Percentiles rank a stretch among this genome's conserved stretches.
These are phyloP conservation scores for Danaus chrysippus DNA, from an alignment of 2,888 invertebrate species.

Conservation along the genomic window DNA sequence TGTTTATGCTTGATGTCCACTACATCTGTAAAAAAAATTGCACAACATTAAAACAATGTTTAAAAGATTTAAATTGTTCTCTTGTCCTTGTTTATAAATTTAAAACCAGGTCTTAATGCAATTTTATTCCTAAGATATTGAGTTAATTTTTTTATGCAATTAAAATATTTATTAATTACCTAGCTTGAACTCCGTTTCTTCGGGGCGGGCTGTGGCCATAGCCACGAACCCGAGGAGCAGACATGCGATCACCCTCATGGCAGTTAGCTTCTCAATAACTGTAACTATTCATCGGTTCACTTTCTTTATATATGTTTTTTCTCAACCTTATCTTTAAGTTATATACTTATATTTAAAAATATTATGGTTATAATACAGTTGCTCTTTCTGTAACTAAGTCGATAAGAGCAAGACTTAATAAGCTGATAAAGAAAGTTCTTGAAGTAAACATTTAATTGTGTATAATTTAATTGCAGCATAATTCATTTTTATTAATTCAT, in stretches of 20 bases:
- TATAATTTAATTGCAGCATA: no score
- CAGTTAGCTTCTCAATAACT: conserved; percentile 53
- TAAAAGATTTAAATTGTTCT: neutral
- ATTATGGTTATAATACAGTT: conserved; percentile 9
- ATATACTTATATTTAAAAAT: conserved; percentile 12
- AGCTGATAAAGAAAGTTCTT: no score
- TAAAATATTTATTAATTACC: conserved; percentile 38
- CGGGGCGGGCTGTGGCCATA: conserved; percentile 55
- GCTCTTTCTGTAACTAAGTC: neutral
- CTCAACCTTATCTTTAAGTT: conserved; percentile 13
- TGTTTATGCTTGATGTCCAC: conserved; percentile 67
- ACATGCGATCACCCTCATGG: conserved; percentile 57
- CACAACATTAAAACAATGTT: neutral
- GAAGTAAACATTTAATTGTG: no score
- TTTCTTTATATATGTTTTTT: conserved; percentile 27
- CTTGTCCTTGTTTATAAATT: neutral
- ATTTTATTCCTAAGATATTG: no score
- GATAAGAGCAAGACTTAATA: no score
- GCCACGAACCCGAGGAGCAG: conserved; percentile 58
- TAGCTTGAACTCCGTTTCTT: conserved; percentile 48
- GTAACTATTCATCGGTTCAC: conserved; percentile 33
- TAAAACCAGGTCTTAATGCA: no score
- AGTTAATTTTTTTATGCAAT: neutral
- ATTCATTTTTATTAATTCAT: no score
- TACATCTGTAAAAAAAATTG: conserved; percentile 50